Evolutionary conservation across 2,888 invertebrate species (phyloP), one percentile per base, ranked within the genome.

Genomic region (Thecocarcelia acutangulata): DNA sequence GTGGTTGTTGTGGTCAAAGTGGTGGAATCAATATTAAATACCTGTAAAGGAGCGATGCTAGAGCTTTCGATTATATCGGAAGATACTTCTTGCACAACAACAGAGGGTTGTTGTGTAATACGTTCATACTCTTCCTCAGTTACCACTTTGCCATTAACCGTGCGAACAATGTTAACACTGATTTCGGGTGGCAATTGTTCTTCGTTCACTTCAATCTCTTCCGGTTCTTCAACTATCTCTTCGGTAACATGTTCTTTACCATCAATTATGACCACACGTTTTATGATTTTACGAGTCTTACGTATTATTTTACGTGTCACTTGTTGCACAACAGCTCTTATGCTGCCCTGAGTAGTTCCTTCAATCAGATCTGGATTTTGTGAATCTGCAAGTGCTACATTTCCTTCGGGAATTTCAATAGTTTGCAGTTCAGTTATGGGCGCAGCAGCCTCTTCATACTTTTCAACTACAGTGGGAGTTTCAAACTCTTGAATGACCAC

Each of bases 161-260:
- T 93, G 75, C 93, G 92, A 5, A 92, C 90, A 17, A 94, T 93
- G 83, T 93, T 93, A 52, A 94, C 86, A 81, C 88, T 87, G 5
- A 90, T 86, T 59, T 89, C 87, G 3, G 90, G 89, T 17, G 88
- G 85, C 0, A 87, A 73, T 70, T 90, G 87, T 83, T 89, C 89
- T 80, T 89, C 89, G 15, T 86, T 88, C 2, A 91, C 84, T 83
- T 91, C 90, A 21, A 90, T 83, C 84, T 90, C 90, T 89, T 96
- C 96, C 0, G 97, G 97, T 89, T 96, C 96, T 87, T 97, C 97
- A 52, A 96, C 92, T 0, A 96, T 91, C 91, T 97, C 96, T 90
- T 97, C 97, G 8, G 94, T 94, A 0, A 96, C 93, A 80, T 95
- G 94, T 91, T 97, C 97, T 90, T 96, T 95, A 0, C 97, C 97